Evolutionary conservation across 2,888 invertebrate genomes (phyloP).

Genomic region (Electrophaes corylata): DNA sequence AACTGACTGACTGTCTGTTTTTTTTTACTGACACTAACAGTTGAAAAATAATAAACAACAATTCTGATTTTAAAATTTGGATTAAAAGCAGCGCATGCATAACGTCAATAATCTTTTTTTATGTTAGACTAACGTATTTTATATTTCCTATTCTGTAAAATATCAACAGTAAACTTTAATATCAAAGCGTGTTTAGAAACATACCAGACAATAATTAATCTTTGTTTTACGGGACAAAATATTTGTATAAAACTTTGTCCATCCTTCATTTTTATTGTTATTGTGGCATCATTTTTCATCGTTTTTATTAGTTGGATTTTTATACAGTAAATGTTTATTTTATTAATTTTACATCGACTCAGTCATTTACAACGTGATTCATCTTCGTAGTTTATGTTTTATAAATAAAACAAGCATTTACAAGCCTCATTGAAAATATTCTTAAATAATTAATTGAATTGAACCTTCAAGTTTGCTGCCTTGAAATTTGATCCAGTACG

Average conservation of each 20-base stretch:
- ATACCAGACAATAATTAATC: constrained; percentile 31
- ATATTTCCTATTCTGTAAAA: too few relatives aligned
- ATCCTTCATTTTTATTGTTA: constrained; percentile 32
- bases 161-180: neutral
- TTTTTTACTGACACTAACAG: too few relatives aligned
- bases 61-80: too few relatives aligned
- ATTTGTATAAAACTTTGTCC: constrained; percentile 26
- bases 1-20: too few relatives aligned
- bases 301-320: constrained; percentile 27
- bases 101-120: too few relatives aligned
- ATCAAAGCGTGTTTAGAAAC: neutral
- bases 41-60: too few relatives aligned
- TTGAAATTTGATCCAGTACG: neutral
- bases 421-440: too few relatives aligned
- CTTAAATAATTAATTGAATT: neutral
- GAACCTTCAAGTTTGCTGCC: neutral
- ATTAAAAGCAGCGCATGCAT: too few relatives aligned
- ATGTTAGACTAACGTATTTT: too few relatives aligned
- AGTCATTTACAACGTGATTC: neutral
- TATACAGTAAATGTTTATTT: constrained; percentile 12
- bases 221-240: constrained; percentile 32
- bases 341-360: neutral
- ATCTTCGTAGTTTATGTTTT: neutral
- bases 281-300: constrained; percentile 30
- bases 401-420: too few relatives aligned